Conservation (phyloP, 2,113 vertebrate species). For the Actinemys pallida region DNA sequence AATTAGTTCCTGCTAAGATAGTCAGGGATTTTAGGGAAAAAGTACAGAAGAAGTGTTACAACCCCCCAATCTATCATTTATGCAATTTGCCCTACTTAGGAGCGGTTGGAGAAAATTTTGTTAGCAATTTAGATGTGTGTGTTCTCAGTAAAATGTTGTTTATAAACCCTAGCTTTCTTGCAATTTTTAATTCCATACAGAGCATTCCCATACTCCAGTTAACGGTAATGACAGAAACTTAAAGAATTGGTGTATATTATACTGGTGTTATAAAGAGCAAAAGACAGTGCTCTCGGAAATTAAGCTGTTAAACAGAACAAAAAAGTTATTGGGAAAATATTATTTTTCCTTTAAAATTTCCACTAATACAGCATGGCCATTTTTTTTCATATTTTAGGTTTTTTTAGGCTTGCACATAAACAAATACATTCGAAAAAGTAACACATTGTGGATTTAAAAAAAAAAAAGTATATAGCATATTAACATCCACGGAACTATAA, state of each 20-base stretch:
- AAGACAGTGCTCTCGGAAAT: neutral
- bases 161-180: slow-evolving; percentile 53
- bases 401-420: neutral
- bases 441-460: neutral
- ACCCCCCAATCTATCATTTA: slow-evolving; percentile 37
- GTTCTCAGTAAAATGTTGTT: slow-evolving; percentile 81
- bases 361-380: neutral
- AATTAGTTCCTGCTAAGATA: slow-evolving; percentile 85
- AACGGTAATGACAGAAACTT: neutral
- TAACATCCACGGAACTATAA: neutral
- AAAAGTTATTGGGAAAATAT: accelerated
- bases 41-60: slow-evolving; percentile 52
- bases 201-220: neutral
- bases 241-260: neutral
- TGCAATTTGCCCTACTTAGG: slow-evolving; percentile 82
- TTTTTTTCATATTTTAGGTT: neutral
- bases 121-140: slow-evolving; percentile 63
- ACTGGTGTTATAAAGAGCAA: neutral
- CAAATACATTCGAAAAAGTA: neutral
- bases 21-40: slow-evolving; percentile 55
- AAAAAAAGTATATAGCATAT: neutral
- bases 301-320: neutral
- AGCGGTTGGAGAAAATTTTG: slow-evolving; percentile 72
- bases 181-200: neutral
- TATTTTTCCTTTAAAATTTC: slow-evolving; percentile 22